A percentile compares a stretch with the other conserved stretches of the same genome.
phyloP scores from a whole-genome alignment of 92 coral and sea anemone species.

The Scolanthus callimorphus region DNA sequence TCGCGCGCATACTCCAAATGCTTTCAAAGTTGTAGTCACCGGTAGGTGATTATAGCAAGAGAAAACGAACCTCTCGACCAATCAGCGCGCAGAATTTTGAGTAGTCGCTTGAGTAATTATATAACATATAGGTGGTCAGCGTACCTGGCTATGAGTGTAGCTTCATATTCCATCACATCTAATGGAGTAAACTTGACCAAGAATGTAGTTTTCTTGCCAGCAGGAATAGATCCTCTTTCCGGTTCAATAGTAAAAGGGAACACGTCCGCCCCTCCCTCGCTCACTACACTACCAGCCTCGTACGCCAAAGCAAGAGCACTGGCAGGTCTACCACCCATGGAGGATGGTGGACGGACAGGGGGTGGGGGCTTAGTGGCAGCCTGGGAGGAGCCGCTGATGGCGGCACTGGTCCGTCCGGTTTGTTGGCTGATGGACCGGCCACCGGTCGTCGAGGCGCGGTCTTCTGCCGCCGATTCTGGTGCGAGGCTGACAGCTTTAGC shows the following conservation, averaged over 20 bases:
- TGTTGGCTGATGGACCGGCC: slow-evolving; percentile 63
- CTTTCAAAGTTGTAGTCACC: no score
- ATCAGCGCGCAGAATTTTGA: no score
- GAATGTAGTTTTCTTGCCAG: slow-evolving; percentile 73
- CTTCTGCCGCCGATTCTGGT: slow-evolving; percentile 27
- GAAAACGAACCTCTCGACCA: no score
- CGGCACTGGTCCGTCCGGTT: slow-evolving; percentile 65
- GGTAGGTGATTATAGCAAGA: no score
- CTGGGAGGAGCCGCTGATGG: slow-evolving; percentile 45
- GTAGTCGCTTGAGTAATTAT: no score
- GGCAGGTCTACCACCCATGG: slow-evolving; percentile 75
- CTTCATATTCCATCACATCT: slow-evolving; percentile 83
- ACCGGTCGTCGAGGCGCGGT: slow-evolving; percentile 28
- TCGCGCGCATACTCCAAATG: no score
- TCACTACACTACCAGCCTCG: slow-evolving; percentile 91
- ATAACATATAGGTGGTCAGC: no score
- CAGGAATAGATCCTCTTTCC: slow-evolving; percentile 75
- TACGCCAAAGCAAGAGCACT: slow-evolving; percentile 90
- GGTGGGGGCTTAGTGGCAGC: slow-evolving; percentile 24
- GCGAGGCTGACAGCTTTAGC: slow-evolving; percentile 39
- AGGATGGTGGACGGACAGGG: slow-evolving; percentile 44
- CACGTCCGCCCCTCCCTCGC: slow-evolving; percentile 73
- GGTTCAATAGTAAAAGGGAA: slow-evolving; percentile 93
- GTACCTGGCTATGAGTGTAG: slow-evolving; percentile 62
- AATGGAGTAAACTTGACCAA: slow-evolving; percentile 83